Conservation (phyloP, 2,888 invertebrate species). For the Parasteatoda lunata region DNA sequence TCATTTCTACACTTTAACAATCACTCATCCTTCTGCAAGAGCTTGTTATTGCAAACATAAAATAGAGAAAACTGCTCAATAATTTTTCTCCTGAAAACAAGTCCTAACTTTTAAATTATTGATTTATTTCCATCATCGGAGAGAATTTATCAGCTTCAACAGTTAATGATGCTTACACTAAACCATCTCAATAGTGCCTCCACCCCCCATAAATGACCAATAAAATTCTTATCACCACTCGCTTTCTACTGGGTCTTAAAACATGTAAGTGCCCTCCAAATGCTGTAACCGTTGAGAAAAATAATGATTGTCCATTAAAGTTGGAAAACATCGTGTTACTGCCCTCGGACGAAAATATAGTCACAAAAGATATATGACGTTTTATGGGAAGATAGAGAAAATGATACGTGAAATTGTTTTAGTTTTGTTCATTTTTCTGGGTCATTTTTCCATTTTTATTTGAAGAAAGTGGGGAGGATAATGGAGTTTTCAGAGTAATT, state of each 20-base stretch:
- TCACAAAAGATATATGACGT: constrained; percentile 20
- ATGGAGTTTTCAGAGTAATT: constrained; percentile 25
- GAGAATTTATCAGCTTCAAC: constrained; percentile 17
- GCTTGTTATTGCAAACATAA: too few relatives aligned
- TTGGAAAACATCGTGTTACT: constrained; percentile 45
- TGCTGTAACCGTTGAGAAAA: not conserved
- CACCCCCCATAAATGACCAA: constrained; percentile 44
- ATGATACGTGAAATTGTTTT: constrained; percentile 27
- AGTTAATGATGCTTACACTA: constrained; percentile 34
- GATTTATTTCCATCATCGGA: constrained; percentile 12
- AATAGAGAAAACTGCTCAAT: not conserved
- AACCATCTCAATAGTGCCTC: constrained; percentile 12
- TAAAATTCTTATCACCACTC: constrained; percentile 57
- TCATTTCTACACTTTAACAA: too few relatives aligned
- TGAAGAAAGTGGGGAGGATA: constrained; percentile 21
- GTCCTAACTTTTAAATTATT: constrained; percentile 14
- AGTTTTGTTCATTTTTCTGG: constrained; percentile 17
- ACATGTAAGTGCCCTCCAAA: not conserved
- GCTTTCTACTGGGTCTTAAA: constrained; percentile 11
- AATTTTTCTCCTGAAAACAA: not conserved
- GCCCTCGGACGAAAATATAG: constrained; percentile 35
- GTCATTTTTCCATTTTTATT: constrained; percentile 47
- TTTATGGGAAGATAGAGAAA: constrained; percentile 24
- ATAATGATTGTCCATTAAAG: constrained; percentile 61
- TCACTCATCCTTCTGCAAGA: too few relatives aligned